Conservation (phyloP, 2,888 invertebrate species). For the Fragum fragum region DNA sequence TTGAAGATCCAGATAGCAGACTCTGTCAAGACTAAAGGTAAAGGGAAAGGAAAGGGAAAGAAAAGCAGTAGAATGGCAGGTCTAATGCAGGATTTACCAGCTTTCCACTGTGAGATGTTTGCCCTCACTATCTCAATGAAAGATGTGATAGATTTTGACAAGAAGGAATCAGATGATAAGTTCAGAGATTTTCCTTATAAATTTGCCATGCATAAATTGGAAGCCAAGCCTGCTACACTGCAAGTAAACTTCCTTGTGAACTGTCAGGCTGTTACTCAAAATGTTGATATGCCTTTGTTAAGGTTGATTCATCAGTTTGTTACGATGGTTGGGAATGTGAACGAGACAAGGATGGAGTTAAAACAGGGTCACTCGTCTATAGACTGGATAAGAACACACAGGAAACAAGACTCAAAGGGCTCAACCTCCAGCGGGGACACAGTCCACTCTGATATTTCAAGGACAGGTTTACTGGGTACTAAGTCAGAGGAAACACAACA, state of each 20-base stretch:
- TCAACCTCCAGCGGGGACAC: constrained; percentile 84
- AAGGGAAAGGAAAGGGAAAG: constrained; percentile 73
- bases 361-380: constrained; percentile 89
- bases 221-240: constrained; percentile 91
- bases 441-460: constrained; percentile 78
- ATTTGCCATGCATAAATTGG: constrained; percentile 85
- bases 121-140: constrained; percentile 95
- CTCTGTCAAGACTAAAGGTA: constrained; percentile 87
- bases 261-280: constrained; percentile 95
- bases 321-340: constrained; percentile 99
- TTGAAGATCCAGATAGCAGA: constrained; percentile 98
- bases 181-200: constrained; percentile 71
- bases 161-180: constrained; percentile 71
- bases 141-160: constrained; percentile 94
- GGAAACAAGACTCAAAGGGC: constrained; percentile 85
- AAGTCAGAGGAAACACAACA: constrained; percentile 37
- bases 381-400: constrained; percentile 82
- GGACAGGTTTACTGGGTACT: constrained; percentile 34
- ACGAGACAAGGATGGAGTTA: constrained; percentile 96
- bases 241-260: constrained; percentile 96
- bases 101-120: constrained; percentile 97
- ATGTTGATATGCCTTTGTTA: constrained; percentile 98
- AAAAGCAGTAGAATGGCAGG: constrained; percentile 84
- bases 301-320: constrained; percentile 97
- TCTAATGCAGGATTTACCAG: constrained; percentile 92